phyloP scores from a whole-genome alignment of 2,113 vertebrate species.

The Crotalus horridus region DNA sequence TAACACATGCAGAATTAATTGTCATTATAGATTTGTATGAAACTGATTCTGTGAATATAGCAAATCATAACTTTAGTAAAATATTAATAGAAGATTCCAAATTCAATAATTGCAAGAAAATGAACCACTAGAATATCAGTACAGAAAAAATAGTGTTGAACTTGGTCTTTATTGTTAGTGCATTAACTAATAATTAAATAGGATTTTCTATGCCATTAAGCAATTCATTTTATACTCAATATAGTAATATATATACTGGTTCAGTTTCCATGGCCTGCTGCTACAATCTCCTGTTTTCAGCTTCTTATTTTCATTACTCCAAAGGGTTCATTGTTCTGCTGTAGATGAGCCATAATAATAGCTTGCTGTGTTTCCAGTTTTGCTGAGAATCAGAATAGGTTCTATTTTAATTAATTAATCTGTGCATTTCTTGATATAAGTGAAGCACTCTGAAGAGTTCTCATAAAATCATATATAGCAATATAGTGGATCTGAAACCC shows the following conservation, averaged over 20 bases:
- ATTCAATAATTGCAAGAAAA: neutral
- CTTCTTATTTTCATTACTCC: neutral
- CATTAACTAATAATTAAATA: neutral
- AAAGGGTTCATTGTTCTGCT: neutral
- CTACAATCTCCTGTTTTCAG: neutral
- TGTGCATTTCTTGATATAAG: neutral
- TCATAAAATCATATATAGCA: neutral
- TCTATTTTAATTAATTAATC: neutral
- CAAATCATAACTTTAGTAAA: neutral
- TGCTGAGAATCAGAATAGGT: neutral
- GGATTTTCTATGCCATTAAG: neutral
- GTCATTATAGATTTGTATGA: neutral
- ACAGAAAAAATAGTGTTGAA: constrained; percentile 5
- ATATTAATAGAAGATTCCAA: neutral
- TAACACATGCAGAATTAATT: neutral
- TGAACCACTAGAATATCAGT: neutral
- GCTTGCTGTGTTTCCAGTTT: neutral
- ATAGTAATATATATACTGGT: neutral
- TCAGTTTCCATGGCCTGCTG: neutral
- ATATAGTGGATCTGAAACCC: neutral
- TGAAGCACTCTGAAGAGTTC: neutral
- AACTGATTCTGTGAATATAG: neutral
- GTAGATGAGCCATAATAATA: neutral
- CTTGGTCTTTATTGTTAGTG: neutral
- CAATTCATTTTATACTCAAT: neutral